phyloP scores from a whole-genome alignment of 2,888 invertebrate genomes.

The Netelia fuscicornis region DNA sequence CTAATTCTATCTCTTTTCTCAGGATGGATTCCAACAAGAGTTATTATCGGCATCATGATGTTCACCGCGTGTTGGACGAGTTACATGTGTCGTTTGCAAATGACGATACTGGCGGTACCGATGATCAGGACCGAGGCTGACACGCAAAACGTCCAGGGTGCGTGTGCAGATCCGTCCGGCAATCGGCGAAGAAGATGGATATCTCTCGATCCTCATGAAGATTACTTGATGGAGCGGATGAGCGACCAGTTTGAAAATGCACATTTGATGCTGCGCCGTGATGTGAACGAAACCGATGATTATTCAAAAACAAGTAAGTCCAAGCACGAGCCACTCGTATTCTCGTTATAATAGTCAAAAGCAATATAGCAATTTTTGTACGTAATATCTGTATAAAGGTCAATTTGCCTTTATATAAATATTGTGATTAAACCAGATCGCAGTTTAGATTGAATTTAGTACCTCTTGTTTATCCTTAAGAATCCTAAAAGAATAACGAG shows the following conservation, averaged over 20 bases:
- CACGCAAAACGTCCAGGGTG: constrained; percentile 56
- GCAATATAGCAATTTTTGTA: no score
- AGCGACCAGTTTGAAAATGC: constrained; percentile 17
- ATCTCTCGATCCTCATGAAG: constrained; percentile 37
- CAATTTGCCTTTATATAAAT: no score
- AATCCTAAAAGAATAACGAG: no score
- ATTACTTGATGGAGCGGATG: background rate
- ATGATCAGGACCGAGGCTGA: constrained; percentile 75
- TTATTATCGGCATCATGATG: constrained; percentile 88
- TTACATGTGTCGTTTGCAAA: constrained; percentile 91
- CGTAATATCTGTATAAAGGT: no score
- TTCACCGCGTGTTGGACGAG: constrained; percentile 90
- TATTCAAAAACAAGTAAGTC: constrained; percentile 4
- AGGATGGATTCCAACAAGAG: constrained; percentile 86
- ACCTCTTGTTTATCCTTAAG: no score
- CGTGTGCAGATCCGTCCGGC: constrained; percentile 36
- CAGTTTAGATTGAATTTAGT: no score
- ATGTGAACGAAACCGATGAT: constrained; percentile 18
- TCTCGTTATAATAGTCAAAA: no score
- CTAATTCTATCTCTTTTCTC: constrained; percentile 51
- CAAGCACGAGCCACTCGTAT: background rate
- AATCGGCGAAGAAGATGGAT: constrained; percentile 41
- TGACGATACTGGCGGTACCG: constrained; percentile 87
- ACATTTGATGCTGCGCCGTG: constrained; percentile 13
- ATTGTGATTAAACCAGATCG: no score